These are phyloP conservation scores for Burhinus oedicnemus DNA, from an alignment of 2,113 vertebrate genomes.

Conservation along the genomic window DNA sequence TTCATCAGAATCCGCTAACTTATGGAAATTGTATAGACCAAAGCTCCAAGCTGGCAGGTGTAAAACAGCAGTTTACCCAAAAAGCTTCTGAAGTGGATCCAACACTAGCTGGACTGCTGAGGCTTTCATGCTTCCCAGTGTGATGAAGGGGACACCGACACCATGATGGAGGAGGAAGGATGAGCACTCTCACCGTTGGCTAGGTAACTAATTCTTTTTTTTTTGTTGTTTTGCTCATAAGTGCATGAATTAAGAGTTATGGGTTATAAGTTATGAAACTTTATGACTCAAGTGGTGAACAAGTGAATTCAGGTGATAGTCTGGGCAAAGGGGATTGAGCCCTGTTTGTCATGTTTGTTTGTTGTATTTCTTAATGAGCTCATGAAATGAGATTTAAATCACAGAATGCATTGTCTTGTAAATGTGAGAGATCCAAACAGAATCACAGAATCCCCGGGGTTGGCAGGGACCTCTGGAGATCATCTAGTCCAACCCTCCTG, in stretches of 20 bases:
- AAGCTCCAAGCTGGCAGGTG: background rate
- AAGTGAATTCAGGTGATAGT: background rate
- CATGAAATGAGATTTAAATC: no score
- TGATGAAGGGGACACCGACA: rapidly evolving
- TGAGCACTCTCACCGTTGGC: background rate
- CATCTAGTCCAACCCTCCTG: no score
- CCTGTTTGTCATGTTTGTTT: no score
- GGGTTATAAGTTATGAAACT: background rate
- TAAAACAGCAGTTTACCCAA: background rate
- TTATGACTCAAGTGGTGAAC: background rate
- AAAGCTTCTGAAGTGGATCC: background rate
- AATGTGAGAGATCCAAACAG: no score
- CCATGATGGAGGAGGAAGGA: background rate
- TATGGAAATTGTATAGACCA: background rate
- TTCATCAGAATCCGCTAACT: background rate
- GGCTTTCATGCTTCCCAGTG: background rate
- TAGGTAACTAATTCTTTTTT: background rate
- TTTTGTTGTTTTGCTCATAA: background rate
- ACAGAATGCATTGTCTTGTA: no score
- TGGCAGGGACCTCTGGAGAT: no score
- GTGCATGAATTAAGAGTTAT: background rate
- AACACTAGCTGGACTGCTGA: background rate
- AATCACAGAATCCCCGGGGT: no score
- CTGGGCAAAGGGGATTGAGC: background rate
- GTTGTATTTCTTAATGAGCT: no score